These are phyloP conservation scores for Eupeodes latifasciatus DNA, from an alignment of 2,888 invertebrate species.

Conservation along the genomic window DNA sequence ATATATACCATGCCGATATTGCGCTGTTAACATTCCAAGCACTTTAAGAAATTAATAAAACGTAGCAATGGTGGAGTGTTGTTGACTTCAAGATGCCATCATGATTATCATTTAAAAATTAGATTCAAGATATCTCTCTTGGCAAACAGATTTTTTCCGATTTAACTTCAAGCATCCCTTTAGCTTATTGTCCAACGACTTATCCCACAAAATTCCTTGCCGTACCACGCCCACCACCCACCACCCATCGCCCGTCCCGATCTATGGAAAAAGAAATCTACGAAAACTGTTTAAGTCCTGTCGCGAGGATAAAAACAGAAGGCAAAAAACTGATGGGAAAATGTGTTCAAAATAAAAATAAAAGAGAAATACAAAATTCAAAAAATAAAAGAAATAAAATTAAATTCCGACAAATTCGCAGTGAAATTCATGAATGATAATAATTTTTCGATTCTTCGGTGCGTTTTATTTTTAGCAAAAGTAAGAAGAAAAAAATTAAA, in stretches of 20 bases:
- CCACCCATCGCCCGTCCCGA: too few relatives aligned
- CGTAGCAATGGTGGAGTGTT: slow-evolving; percentile 41
- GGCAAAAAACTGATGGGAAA: neutral
- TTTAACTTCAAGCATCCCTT: slow-evolving; percentile 54
- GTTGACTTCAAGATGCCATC: slow-evolving; percentile 68
- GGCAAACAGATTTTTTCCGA: slow-evolving; percentile 65
- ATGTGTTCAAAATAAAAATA: neutral
- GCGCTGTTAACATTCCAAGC: slow-evolving; percentile 5
- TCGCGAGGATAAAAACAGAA: slow-evolving; percentile 51
- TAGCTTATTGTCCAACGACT: slow-evolving; percentile 30
- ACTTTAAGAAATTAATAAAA: slow-evolving; percentile 34
- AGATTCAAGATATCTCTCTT: slow-evolving; percentile 66
- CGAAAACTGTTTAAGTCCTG: slow-evolving; percentile 55
- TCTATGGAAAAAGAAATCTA: slow-evolving; percentile 9
- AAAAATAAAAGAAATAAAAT: slow-evolving; percentile 26
- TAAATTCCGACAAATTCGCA: slow-evolving; percentile 62
- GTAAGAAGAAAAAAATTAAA: slow-evolving; percentile 8
- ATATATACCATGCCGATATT: neutral
- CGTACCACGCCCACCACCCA: too few relatives aligned
- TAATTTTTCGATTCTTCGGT: slow-evolving; percentile 68
- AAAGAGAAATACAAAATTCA: neutral
- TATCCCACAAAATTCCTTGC: slow-evolving; percentile 15
- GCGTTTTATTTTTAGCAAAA: slow-evolving; percentile 58
- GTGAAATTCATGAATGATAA: slow-evolving; percentile 74
- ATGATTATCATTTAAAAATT: slow-evolving; percentile 64